These are phyloP conservation scores for Strix aluco DNA, from an alignment of 2,113 vertebrate species.

Conservation along the genomic window DNA sequence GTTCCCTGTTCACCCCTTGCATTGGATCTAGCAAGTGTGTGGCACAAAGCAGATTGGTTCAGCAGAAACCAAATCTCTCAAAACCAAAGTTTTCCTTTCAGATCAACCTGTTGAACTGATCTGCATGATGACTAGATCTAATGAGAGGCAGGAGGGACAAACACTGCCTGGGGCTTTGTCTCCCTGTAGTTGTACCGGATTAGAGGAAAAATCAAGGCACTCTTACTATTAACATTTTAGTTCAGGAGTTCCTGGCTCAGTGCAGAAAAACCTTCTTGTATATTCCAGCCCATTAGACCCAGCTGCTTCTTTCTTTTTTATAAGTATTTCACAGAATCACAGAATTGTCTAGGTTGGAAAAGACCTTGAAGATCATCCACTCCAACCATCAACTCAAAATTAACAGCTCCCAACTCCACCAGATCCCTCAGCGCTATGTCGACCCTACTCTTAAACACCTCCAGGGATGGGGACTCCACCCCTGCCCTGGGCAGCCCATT, in stretches of 20 bases:
- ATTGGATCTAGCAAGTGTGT: neutral
- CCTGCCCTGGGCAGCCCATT: no score
- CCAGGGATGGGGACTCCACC: no score
- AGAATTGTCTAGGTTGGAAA: no score
- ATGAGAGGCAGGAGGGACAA: neutral
- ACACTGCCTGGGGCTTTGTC: neutral
- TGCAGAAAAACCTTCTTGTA: neutral
- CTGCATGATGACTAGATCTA: neutral
- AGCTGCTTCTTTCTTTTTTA: neutral
- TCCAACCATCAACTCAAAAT: no score
- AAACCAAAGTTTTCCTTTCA: neutral
- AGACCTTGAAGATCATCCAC: no score
- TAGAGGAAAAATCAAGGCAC: neutral
- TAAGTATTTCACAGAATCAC: neutral
- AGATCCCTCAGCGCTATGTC: no score
- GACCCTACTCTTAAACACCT: no score
- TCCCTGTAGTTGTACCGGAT: neutral
- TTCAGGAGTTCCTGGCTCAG: neutral
- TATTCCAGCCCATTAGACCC: neutral
- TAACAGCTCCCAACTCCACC: no score
- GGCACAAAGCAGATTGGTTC: neutral
- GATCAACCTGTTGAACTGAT: neutral
- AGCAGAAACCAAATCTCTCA: neutral
- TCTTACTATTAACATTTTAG: neutral
- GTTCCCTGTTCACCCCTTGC: neutral